Evolutionary conservation across 2,113 vertebrate species (phyloP), one percentile per base, ranked within the genome.

Genomic region (Neofelis nebulosa): DNA sequence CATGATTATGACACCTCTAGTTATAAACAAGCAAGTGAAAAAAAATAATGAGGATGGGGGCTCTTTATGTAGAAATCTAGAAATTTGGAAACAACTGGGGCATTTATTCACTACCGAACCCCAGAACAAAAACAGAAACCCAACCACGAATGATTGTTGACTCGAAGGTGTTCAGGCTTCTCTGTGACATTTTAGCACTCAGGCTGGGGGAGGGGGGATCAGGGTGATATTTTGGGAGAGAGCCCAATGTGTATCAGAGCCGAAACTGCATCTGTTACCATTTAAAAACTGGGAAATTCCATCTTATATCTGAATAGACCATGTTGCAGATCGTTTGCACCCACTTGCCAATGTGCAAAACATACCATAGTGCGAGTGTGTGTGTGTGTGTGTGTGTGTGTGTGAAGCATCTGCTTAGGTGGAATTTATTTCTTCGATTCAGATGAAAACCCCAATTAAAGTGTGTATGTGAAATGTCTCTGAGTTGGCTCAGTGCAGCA

Each of bases 1-100:
- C 97, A 95, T 97, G 98, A 98, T 98, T 97, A 98, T 98, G 97
- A 91, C 69, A 97, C 93, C 97, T 97, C 95, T 97, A 87, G 89
- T 85, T 97, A 98, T 98, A 98, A 98, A 98, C 96, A 92, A 96
- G 65, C 94, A 91, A 94, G 96, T 95, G 96, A 84, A 98, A 96
- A 96, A 96, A 96, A 92, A 80, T 73, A 94, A 87, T 38, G 74
- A 96, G 90, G 85, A 63, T 81, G 84, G n/a, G 94, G 87, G 63
- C 86, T 98, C 94, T 93, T 98, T 97, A 63, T 93, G 27, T 48
- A 97, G 87, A 82, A 76, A 48, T 76, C 83, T 94, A 55, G 68
- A 57, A 78, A 89, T 88, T 97, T 95, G 79, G 87, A 89, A 95
- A 94, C 79, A 79, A 97, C 0, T 7, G 19, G 25, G 41, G 33